A percentile compares a stretch with the other conserved stretches of the same genome.
These are phyloP conservation scores for Listronotus bonariensis DNA, from an alignment of 1,140 invertebrate genomes.

Conservation along the genomic window DNA sequence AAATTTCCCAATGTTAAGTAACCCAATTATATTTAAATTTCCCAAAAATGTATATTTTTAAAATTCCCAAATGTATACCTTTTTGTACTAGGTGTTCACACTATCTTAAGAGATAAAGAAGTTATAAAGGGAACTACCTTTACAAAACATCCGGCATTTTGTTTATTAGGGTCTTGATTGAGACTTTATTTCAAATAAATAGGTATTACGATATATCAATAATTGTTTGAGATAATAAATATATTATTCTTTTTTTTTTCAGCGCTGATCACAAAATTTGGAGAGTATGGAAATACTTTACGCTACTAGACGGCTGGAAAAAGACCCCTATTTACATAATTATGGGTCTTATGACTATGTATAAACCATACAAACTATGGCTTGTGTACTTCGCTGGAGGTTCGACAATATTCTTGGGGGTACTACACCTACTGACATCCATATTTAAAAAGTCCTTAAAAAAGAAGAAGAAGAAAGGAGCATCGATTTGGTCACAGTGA, in stretches of 20 bases:
- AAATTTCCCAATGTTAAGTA: no score
- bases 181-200: no score
- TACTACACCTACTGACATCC: conserved; percentile 47
- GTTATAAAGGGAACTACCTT: no score
- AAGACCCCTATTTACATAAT: conserved; percentile 50
- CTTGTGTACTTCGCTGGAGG: conserved; percentile 51
- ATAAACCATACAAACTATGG: conserved; percentile 52
- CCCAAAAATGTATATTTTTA: no score
- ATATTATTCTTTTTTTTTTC: conserved; percentile 32
- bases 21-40: no score
- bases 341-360: conserved; percentile 46
- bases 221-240: no score
- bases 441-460: conserved; percentile 39
- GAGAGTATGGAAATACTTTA: conserved; percentile 46
- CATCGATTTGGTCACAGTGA: conserved; percentile 46
- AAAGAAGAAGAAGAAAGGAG: conserved; percentile 39
- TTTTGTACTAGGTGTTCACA: no score
- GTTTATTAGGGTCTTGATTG: no score
- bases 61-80: no score
- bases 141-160: no score
- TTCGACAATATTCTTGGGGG: conserved; percentile 46
- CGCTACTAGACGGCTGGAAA: conserved; percentile 50
- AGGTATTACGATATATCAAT: no score
- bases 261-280: conserved; percentile 49
- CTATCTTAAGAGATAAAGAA: no score